Evolutionary conservation across 2,888 invertebrate species (phyloP).

Genomic region (Dasysyrphus albostriatus): DNA sequence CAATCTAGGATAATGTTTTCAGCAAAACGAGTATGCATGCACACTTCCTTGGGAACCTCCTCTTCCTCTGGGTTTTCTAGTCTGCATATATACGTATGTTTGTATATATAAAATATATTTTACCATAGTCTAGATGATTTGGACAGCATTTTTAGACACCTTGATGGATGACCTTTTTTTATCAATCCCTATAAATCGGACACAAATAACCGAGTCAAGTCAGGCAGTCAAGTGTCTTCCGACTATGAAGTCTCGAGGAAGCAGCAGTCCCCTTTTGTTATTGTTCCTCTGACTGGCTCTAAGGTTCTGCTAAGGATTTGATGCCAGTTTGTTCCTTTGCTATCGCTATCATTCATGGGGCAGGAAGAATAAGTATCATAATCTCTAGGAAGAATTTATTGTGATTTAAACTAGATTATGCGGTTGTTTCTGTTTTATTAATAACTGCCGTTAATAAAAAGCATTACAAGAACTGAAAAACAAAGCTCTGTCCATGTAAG

Average conservation of each 20-base stretch:
- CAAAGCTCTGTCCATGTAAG: background rate
- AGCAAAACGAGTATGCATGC: constrained; percentile 54
- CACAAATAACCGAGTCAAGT: constrained; percentile 71
- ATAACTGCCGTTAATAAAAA: constrained; percentile 7
- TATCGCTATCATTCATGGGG: constrained; percentile 2
- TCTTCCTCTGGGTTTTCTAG: constrained; percentile 32
- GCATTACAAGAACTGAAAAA: background rate
- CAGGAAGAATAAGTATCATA: constrained; percentile 41
- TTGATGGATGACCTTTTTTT: constrained; percentile 74
- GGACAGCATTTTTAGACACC: constrained; percentile 75
- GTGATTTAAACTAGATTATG: constrained; percentile 41
- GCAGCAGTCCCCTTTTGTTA: constrained; percentile 22
- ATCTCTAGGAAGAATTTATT: constrained; percentile 31
- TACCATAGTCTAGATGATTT: constrained; percentile 62
- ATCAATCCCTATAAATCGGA: constrained; percentile 73
- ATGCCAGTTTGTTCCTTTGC: constrained; percentile 12
- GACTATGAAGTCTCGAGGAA: constrained; percentile 36
- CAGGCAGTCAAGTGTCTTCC: constrained; percentile 74
- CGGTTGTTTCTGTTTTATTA: constrained; percentile 39
- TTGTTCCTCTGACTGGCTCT: background rate
- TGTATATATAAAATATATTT: background rate
- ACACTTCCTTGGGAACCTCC: constrained; percentile 70
- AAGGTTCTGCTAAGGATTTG: background rate
- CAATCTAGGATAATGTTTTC: constrained; percentile 61
- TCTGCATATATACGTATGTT: background rate